Percentiles rank a stretch among this genome's conserved stretches.
phyloP scores from a whole-genome alignment of 2,888 invertebrate genomes.

The Troglohyphantes excavatus region DNA sequence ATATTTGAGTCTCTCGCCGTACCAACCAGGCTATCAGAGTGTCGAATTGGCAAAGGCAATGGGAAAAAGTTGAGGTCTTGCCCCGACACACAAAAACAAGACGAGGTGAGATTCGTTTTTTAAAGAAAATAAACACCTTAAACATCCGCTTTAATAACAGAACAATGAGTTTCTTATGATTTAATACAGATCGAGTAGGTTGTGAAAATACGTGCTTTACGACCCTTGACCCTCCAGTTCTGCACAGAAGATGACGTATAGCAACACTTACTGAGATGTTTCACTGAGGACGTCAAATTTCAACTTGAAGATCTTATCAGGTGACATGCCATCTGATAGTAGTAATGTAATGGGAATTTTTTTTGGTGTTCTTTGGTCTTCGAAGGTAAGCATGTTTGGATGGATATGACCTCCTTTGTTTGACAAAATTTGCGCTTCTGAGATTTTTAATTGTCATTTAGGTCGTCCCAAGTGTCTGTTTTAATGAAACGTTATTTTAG shows the following conservation, averaged over 20 bases:
- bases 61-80: no score
- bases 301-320: not conserved
- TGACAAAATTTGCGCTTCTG: not conserved
- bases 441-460: not conserved
- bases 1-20: no score
- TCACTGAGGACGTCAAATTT: not conserved
- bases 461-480: not conserved
- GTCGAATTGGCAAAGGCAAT: no score
- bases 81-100: no score
- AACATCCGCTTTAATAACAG: not conserved
- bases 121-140: not conserved
- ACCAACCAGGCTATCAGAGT: no score
- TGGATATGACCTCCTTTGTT: not conserved
- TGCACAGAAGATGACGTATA: not conserved
- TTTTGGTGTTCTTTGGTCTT: not conserved
- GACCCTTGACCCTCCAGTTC: not conserved
- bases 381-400: not conserved
- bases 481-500: not conserved
- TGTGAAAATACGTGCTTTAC: not conserved
- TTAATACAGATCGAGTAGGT: not conserved
- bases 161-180: conserved; percentile 5
- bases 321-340: not conserved
- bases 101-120: no score
- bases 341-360: not conserved
- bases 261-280: not conserved